phyloP scores from a whole-genome alignment of 2,888 invertebrate species.

The Pinctada fucata region DNA sequence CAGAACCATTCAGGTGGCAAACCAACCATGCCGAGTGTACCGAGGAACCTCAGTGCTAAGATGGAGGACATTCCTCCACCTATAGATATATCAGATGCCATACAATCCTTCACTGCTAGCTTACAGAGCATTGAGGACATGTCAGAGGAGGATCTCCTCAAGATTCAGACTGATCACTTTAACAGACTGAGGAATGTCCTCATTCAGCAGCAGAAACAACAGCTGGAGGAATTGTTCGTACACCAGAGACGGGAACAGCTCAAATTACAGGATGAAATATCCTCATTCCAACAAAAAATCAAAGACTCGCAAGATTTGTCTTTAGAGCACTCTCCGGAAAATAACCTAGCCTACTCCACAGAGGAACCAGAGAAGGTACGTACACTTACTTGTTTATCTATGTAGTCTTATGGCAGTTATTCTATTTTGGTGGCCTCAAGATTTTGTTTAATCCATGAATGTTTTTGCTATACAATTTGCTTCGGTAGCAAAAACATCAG shows the following conservation, averaged over 20 bases:
- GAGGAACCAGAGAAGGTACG: slow-evolving; percentile 38
- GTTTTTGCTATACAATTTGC: too few relatives aligned
- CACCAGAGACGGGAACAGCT: slow-evolving; percentile 80
- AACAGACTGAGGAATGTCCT: slow-evolving; percentile 63
- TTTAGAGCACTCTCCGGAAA: slow-evolving; percentile 23
- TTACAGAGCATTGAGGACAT: slow-evolving; percentile 52
- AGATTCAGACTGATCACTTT: slow-evolving; percentile 66
- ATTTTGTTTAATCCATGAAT: too few relatives aligned
- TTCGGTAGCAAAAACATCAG: too few relatives aligned
- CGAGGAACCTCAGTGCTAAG: neutral
- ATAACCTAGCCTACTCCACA: slow-evolving; percentile 35
- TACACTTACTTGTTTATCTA: neutral
- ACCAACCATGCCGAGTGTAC: slow-evolving; percentile 3
- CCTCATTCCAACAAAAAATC: slow-evolving; percentile 46
- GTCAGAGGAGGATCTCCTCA: slow-evolving; percentile 60
- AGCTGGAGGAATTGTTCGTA: slow-evolving; percentile 69
- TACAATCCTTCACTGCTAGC: slow-evolving; percentile 52
- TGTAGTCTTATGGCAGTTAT: too few relatives aligned
- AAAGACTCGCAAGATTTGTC: slow-evolving; percentile 38
- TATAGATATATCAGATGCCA: slow-evolving; percentile 44
- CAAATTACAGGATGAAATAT: slow-evolving; percentile 62
- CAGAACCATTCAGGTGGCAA: slow-evolving; percentile 56
- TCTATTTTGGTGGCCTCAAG: too few relatives aligned
- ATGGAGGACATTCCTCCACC: slow-evolving; percentile 12
- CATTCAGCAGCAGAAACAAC: slow-evolving; percentile 81